Evolutionary conservation across 2,113 vertebrate species (phyloP), one percentile per base, ranked within the genome.

Genomic region (Rhegmatorhina hoffmannsi): DNA sequence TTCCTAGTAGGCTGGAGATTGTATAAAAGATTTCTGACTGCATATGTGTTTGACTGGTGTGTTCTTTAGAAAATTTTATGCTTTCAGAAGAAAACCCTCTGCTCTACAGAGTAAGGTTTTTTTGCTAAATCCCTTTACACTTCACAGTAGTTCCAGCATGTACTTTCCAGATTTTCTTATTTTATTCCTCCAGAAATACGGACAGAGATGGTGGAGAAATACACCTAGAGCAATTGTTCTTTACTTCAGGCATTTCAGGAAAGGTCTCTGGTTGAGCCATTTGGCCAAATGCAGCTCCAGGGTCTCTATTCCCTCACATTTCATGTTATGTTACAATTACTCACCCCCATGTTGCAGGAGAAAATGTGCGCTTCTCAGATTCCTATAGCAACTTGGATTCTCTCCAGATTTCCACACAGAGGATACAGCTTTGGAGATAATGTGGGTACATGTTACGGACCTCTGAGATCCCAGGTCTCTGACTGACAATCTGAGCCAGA

Each of bases 361-460:
- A 59, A 81, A 87, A 72, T 16, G 1, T 55, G 18, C n/a, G 13
- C 17, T 83, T 21, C n/a, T 85, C 25, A 58, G 49, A 25, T 88
- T 78, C 60, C 38, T 24, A 2, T 47, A 47, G 47, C 15, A 70
- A 10, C 33, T 50, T 34, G 43, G 23, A 17, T 79, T 88, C 46
- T 76, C 26, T 73, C 17, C 5, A 46, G 14, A 28, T 62, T 75
- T 79, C 21, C n/a, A 49, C 40, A 23, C 4, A 8, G n/a, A 25
- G 16, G 8, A 34, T 4, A 11, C 2, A 16, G 2, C 34, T 58
- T 69, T n/a, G 66, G 56, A 53, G 24, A 20, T 40, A 56, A 40
- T 8, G 8, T 56, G 50, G n/a, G 25, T 53, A 17, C 11, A 1
- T 47, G 18, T 56, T 89, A 25, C 0, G 3, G 58, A 56, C 23